Conservation (phyloP, 2,888 invertebrate genomes). For the Campaea margaritaria region DNA sequence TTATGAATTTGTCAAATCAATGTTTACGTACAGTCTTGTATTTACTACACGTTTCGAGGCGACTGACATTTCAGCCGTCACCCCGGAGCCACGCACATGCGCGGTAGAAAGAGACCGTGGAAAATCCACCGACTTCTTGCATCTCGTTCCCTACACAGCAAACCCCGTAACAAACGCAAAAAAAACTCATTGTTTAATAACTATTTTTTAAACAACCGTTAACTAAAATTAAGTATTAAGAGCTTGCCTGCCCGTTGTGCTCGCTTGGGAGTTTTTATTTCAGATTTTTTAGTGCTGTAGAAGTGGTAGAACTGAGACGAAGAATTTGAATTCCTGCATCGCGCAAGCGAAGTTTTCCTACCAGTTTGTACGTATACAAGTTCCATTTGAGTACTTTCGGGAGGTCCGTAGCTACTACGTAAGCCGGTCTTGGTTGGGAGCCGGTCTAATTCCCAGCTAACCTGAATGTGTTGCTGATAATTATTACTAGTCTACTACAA, state of each 20-base stretch:
- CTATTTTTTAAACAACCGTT: background rate
- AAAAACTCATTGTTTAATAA: background rate
- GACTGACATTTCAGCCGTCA: background rate
- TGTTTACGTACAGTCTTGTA: background rate
- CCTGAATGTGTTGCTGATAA: constrained; percentile 66
- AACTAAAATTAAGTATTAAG: background rate
- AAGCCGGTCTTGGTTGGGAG: constrained; percentile 71
- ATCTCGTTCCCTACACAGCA: constrained; percentile 15
- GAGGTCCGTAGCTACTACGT: constrained; percentile 80
- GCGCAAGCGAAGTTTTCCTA: constrained; percentile 52
- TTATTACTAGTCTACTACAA: no score
- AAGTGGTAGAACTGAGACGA: background rate
- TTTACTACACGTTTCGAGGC: background rate
- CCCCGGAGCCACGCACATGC: constrained; percentile 10
- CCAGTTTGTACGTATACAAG: constrained; percentile 43
- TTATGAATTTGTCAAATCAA: no score
- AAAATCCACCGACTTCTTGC: background rate
- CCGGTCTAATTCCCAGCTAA: constrained; percentile 75
- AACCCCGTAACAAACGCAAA: constrained; percentile 4
- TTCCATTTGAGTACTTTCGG: constrained; percentile 30
- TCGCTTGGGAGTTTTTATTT: constrained; percentile 4
- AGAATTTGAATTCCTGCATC: constrained; percentile 47
- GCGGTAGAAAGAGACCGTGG: constrained; percentile 2
- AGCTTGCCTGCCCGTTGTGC: background rate
- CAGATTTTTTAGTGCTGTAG: no score